Conservation (phyloP, 2,797 vertebrate species). For the Peromyscus nudipes region DNA sequence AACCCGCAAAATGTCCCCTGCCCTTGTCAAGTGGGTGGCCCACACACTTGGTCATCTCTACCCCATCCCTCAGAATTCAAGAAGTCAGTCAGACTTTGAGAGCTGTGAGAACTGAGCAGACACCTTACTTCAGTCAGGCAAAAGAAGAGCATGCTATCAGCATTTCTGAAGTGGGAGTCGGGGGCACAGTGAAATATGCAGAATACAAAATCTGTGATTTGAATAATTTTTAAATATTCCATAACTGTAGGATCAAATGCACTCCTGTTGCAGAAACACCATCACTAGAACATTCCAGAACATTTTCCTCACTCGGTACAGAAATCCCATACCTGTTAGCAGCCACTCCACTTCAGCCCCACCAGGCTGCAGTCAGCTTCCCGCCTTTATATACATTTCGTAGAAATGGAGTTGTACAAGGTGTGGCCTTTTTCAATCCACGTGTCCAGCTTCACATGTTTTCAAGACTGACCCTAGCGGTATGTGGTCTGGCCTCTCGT, state of each 20-base stretch:
- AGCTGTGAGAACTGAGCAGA: rapidly evolving
- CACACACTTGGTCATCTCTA: rapidly evolving
- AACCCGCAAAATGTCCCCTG: rapidly evolving
- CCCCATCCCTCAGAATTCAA: rapidly evolving
- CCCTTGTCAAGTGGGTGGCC: rapidly evolving
- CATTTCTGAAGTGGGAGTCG: background rate
- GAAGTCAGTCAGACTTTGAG: background rate
- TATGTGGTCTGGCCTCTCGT: rapidly evolving
- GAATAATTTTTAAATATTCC: background rate
- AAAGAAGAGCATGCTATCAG: rapidly evolving
- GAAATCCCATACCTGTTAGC: background rate
- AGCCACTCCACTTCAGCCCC: rapidly evolving
- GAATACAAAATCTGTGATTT: background rate
- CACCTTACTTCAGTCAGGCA: rapidly evolving
- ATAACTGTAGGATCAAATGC: background rate
- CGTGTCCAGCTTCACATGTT: rapidly evolving
- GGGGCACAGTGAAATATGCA: background rate
- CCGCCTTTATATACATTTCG: background rate
- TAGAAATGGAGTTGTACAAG: rapidly evolving
- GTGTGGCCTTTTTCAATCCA: rapidly evolving
- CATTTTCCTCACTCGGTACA: background rate
- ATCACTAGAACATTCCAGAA: background rate
- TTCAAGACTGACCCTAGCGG: rapidly evolving
- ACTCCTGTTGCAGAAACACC: background rate
- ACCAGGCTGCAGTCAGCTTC: rapidly evolving